Evolutionary conservation across 2,113 vertebrate species (phyloP), one percentile per base, ranked within the genome.

Genomic region (Cyanoliseus patagonus): DNA sequence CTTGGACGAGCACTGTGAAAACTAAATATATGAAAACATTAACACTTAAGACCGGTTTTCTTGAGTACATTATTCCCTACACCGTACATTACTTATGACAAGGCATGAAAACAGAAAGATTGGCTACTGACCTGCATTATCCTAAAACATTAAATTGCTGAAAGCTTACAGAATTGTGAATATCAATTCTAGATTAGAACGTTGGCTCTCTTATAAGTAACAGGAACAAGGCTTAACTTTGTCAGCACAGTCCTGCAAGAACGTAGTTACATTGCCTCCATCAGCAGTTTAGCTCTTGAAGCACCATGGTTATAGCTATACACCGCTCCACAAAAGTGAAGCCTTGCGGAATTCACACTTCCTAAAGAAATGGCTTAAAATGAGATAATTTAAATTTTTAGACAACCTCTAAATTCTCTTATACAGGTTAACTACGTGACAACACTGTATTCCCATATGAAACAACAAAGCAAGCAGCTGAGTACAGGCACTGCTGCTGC

Each of bases 1-100:
- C 98, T 99, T 91, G 98, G 98, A 94, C 98, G 98, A 86, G 98
- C 98, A 92, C 98, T 99, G 89, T 99, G 99, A 97, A 98, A 99
- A 97, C 99, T 99, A 78, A 57, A 94, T 47, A 94, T 14, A 97
- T 59, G 89, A 95, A 96, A 96, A 55, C 27, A 57, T 90, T 52
- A 76, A 25, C 27, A 77, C 20, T 88, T 85, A 27, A 42, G 41
- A 35, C 22, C 13, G 16, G 10, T 46, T 83, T 87, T n/a, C 37
- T 13, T 27, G 3, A 72, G 27, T 17, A 33, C 4, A 39, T 78
- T 42, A 68, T 22, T 85, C 23, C 7, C 67, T 67, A 53, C 28
- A 11, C 20, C 39, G 17, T 19, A 41, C 27, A 42, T 3, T 59
- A 19, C 28, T 86, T 57, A n/a, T 11, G 18, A 39, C 18, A 64